Percentiles rank a stretch among this genome's conserved stretches.
These are phyloP conservation scores for Tilapia sparmanii DNA, from an alignment of 2,113 vertebrate genomes.

Conservation along the genomic window DNA sequence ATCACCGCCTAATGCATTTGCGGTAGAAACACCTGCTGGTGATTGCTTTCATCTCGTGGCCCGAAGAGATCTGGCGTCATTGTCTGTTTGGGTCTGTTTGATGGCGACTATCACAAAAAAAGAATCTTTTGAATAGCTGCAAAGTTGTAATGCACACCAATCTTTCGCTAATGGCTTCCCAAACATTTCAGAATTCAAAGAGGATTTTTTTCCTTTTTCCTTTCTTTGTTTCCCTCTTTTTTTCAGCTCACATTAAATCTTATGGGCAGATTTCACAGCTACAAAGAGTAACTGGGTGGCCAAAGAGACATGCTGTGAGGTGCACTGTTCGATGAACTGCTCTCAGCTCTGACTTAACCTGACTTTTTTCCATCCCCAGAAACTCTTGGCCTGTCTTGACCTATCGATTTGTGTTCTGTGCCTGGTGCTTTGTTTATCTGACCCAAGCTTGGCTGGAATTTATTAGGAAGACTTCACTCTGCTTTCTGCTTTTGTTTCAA, in stretches of 20 bases:
- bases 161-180: background rate
- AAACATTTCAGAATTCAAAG: background rate
- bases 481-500: background rate
- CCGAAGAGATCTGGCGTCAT: background rate
- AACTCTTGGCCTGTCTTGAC: slow-evolving; percentile 10
- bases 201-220: background rate
- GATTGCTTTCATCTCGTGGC: slow-evolving; percentile 21
- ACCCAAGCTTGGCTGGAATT: slow-evolving; percentile 1
- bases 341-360: background rate
- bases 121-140: background rate
- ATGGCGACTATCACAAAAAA: background rate
- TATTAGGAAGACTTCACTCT: slow-evolving; percentile 1
- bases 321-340: background rate
- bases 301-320: background rate
- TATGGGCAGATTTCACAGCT: background rate
- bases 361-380: background rate
- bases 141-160: background rate
- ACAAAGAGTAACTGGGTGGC: background rate
- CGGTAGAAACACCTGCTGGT: slow-evolving; percentile 10
- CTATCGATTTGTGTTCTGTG: slow-evolving; percentile 21
- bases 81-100: background rate
- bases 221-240: background rate
- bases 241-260: background rate
- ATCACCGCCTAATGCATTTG: slow-evolving; percentile 17
- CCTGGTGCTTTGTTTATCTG: slow-evolving; percentile 44